These are phyloP conservation scores for Episyrphus balteatus DNA, from an alignment of 1,140 invertebrate genomes.

Conservation along the genomic window DNA sequence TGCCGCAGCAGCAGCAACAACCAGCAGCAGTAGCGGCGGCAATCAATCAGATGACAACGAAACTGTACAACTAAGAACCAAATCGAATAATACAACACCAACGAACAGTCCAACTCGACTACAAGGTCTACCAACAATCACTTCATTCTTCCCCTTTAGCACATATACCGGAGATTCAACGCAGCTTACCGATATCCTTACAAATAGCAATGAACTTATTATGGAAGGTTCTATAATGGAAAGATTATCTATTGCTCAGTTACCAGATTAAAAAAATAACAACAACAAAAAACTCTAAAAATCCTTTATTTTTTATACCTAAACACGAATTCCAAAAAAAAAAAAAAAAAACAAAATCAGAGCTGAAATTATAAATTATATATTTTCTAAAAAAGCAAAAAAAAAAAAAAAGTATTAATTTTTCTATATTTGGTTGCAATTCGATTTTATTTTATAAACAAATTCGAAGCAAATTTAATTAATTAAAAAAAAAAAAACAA, in stretches of 20 bases:
- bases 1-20: constrained; percentile 11
- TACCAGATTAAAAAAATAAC: neutral
- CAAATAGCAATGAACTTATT: constrained; percentile 24
- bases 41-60: neutral
- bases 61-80: constrained; percentile 13
- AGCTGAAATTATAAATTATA: no score
- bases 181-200: constrained; percentile 31
- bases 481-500: no score
- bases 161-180: constrained; percentile 26
- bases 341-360: no score
- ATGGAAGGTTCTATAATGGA: constrained; percentile 30
- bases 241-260: constrained; percentile 25
- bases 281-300: no score
- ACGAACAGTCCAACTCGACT: neutral
- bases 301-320: no score
- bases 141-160: constrained; percentile 43
- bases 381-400: no score
- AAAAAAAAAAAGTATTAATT: no score
- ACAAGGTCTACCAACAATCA: constrained; percentile 25
- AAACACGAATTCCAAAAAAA: no score
- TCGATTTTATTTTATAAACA: no score
- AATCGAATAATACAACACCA: constrained; percentile 4
- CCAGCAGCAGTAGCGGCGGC: constrained; percentile 14
- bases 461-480: no score
- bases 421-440: no score